These are phyloP conservation scores for Cervus canadensis DNA, from an alignment of 2,113 vertebrate species.

Conservation along the genomic window DNA sequence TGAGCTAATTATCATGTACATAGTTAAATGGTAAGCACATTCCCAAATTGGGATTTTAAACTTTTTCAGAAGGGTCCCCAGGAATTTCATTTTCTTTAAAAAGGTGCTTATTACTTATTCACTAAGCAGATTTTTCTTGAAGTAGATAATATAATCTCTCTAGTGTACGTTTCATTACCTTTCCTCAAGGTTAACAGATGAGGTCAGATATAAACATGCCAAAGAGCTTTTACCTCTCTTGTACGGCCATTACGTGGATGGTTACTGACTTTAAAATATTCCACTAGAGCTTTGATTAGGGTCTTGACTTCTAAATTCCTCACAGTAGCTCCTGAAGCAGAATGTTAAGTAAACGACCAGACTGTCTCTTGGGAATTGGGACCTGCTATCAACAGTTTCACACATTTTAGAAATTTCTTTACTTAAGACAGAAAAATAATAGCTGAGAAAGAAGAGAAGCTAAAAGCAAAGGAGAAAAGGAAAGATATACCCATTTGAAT, in stretches of 20 bases:
- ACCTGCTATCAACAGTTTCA: not conserved
- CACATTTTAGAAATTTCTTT: not conserved
- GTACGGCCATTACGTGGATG: not conserved
- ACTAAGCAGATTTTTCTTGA: conserved; percentile 55
- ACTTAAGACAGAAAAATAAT: not conserved
- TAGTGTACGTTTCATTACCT: not conserved
- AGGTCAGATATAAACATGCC: not conserved
- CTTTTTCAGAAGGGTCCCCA: conserved; percentile 24
- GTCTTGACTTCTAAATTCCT: conserved; percentile 3
- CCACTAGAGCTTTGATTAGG: not conserved
- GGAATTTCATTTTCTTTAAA: conserved; percentile 62
- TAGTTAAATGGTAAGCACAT: not conserved
- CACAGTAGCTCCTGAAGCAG: not conserved
- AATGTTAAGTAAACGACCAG: not conserved
- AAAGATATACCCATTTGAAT: not conserved
- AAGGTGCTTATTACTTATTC: conserved; percentile 53
- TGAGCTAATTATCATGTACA: not conserved
- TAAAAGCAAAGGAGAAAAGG: not conserved
- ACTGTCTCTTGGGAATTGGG: not conserved
- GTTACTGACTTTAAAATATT: not conserved
- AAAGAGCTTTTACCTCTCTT: not conserved
- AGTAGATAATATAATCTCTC: conserved; percentile 44
- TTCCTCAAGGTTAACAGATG: conserved; percentile 20
- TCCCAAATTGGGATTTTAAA: conserved; percentile 1
- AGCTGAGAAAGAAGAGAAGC: not conserved